phyloP scores from a whole-genome alignment of 2,888 invertebrate species.

The Brachynemurus nebulosus region DNA sequence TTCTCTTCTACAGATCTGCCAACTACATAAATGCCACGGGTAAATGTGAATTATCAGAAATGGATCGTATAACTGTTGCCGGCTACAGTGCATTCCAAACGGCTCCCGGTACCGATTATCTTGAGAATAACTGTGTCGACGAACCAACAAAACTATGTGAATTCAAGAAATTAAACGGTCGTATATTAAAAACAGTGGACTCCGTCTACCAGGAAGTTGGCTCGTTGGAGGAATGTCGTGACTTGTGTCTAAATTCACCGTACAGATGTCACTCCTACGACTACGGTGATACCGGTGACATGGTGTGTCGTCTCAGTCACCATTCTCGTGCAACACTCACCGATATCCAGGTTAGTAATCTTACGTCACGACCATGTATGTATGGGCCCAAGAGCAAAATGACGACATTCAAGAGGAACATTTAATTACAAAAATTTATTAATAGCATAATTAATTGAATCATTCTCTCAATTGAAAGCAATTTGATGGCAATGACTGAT shows the following conservation, averaged over 20 bases:
- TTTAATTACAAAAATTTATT: background rate
- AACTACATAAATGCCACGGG: slow-evolving; percentile 78
- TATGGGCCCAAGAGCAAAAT: background rate
- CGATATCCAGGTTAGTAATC: slow-evolving; percentile 60
- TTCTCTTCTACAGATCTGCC: slow-evolving; percentile 69
- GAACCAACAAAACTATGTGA: slow-evolving; percentile 91
- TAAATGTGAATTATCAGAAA: slow-evolving; percentile 76
- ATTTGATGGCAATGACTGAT: too few relatives aligned
- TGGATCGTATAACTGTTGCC: slow-evolving; percentile 81
- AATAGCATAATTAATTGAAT: background rate
- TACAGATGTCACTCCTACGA: slow-evolving; percentile 90
- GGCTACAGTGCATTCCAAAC: slow-evolving; percentile 57
- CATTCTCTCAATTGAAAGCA: background rate
- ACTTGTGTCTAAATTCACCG: slow-evolving; percentile 76
- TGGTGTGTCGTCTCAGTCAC: slow-evolving; percentile 85
- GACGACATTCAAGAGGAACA: background rate
- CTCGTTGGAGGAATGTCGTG: slow-evolving; percentile 75
- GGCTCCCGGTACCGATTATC: slow-evolving; percentile 53
- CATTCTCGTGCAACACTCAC: slow-evolving; percentile 79
- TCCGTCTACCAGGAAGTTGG: slow-evolving; percentile 84
- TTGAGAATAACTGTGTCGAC: slow-evolving; percentile 87
- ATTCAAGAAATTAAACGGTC: slow-evolving; percentile 77
- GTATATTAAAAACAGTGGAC: slow-evolving; percentile 86
- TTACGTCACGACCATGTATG: background rate
- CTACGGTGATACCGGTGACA: slow-evolving; percentile 84